Base-by-base conservation (phyloP, 2,888 invertebrate genomes). In the Elmis aenea region DNA sequence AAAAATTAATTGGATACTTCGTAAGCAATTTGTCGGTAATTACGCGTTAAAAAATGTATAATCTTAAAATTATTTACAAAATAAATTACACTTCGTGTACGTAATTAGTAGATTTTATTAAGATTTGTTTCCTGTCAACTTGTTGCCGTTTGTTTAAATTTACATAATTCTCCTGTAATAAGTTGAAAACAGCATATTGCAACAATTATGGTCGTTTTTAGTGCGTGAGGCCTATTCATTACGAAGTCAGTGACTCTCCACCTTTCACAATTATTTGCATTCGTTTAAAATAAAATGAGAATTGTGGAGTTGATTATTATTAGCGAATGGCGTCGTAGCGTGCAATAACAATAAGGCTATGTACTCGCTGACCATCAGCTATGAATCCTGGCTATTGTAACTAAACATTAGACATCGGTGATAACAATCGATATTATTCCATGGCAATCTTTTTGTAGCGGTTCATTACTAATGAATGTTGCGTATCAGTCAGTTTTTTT, bases 281-380 rank as follows among this genome's bases (percentile, higher is more conserved):
- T 40, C 35, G 32, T 40, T 36, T 26, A 26, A 27, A 24, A 29
- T 26, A 14, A 11, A 26, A 24, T 30, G 14, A 13, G n/a, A 13
- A 26, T 31, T 28, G 32, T 32, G 35, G 22, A 41, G 37, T 38
- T 30, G 29, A 24, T 31, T 33, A 34, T 23, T 23, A 23, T 42
- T 38, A 38, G 25, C 33, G 30, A 42, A 33, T 38, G 33, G 30
- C 37, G 37, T 37, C 34, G 38, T 38, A 38, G 26, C 38, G 26
- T 38, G 37, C 38, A 21, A 16, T 38, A 18, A 38, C 42, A 42
- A 42, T 42, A 42, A 42, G 33, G 33, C 34, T 42, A 34, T 42
- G 38, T 37, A 42, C 42, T 42, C 42, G 29, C 42, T 42, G 42
- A 38, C 42, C 38, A 42, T 24, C 29, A 33, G 36, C 22, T 42